Percentiles rank a stretch among this genome's conserved stretches.
Conservation (phyloP, 2,888 invertebrate species). For the Sipunculus nudus region DNA sequence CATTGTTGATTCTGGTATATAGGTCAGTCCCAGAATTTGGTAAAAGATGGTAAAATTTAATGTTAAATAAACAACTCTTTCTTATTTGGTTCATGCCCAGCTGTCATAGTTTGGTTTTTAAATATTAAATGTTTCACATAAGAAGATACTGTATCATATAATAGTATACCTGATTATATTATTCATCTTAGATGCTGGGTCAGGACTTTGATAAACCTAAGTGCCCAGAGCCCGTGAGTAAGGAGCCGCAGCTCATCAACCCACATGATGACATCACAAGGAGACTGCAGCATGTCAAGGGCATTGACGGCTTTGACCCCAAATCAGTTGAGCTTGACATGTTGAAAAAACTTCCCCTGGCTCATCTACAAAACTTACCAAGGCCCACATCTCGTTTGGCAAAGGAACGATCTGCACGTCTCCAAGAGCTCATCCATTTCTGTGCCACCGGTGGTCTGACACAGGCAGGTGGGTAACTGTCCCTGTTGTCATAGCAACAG, state of each 20-base stretch:
- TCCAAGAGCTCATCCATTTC: slow-evolving; percentile 64
- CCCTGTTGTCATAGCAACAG: too few relatives aligned
- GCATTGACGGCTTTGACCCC: slow-evolving; percentile 54
- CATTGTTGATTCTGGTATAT: too few relatives aligned
- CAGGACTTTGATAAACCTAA: too few relatives aligned
- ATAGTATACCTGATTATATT: too few relatives aligned
- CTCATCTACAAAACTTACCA: slow-evolving; percentile 15
- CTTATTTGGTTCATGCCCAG: too few relatives aligned
- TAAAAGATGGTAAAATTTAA: too few relatives aligned
- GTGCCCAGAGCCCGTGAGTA: slow-evolving; percentile 42
- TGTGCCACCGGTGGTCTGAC: slow-evolving; percentile 55
- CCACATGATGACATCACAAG: slow-evolving; percentile 53
- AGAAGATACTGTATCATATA: too few relatives aligned
- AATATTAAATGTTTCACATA: too few relatives aligned
- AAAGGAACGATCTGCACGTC: slow-evolving; percentile 55
- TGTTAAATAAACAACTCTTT: too few relatives aligned
- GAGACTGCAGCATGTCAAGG: slow-evolving; percentile 54
- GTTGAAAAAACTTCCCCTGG: slow-evolving; percentile 47
- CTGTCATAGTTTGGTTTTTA: too few relatives aligned
- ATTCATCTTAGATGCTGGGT: too few relatives aligned
- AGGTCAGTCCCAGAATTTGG: too few relatives aligned
- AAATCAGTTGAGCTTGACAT: slow-evolving; percentile 54
- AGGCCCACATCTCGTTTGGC: slow-evolving; percentile 44
- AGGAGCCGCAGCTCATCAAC: slow-evolving; percentile 56
- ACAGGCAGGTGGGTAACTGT: slow-evolving; percentile 48